Conservation (phyloP, 1,140 invertebrate genomes). For the Rhagoletis pomonella region DNA sequence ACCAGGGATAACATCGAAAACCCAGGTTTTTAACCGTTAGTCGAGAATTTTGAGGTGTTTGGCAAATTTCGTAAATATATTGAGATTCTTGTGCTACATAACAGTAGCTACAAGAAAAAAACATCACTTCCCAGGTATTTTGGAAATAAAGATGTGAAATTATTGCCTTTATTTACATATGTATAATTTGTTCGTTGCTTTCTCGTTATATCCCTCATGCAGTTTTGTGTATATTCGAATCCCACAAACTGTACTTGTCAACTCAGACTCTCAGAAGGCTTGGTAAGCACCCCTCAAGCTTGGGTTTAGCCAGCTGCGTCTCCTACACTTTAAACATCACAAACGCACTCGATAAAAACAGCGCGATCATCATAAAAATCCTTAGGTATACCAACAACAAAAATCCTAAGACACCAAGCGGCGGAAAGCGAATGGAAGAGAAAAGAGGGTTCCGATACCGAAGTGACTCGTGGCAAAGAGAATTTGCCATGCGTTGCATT, state of each 20-base stretch:
- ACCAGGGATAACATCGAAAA: too few species aligned
- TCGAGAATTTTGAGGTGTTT: too few species aligned
- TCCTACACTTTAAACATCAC: not conserved
- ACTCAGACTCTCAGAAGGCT: not conserved
- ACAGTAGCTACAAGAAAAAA: too few species aligned
- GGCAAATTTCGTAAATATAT: too few species aligned
- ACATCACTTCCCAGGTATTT: too few species aligned
- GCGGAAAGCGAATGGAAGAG: not conserved
- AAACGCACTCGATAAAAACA: slow-evolving; percentile 14
- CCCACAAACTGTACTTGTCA: slow-evolving; percentile 1
- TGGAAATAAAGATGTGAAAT: too few species aligned
- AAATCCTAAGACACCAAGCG: not conserved
- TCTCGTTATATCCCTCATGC: too few species aligned
- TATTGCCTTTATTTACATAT: too few species aligned
- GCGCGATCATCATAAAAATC: slow-evolving; percentile 34
- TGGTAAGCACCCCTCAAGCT: not conserved
- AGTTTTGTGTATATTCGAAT: not conserved
- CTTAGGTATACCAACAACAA: not conserved
- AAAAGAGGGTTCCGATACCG: not conserved
- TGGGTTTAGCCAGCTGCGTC: slow-evolving; percentile 15
- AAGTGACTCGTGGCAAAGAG: slow-evolving; percentile 44
- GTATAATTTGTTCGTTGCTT: too few species aligned
- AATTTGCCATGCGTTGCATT: not conserved
- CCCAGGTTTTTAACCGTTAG: too few species aligned
- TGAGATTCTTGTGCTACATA: too few species aligned